Conservation (phyloP, 2,797 vertebrate genomes). For the Tenualosa thibaudeaui region DNA sequence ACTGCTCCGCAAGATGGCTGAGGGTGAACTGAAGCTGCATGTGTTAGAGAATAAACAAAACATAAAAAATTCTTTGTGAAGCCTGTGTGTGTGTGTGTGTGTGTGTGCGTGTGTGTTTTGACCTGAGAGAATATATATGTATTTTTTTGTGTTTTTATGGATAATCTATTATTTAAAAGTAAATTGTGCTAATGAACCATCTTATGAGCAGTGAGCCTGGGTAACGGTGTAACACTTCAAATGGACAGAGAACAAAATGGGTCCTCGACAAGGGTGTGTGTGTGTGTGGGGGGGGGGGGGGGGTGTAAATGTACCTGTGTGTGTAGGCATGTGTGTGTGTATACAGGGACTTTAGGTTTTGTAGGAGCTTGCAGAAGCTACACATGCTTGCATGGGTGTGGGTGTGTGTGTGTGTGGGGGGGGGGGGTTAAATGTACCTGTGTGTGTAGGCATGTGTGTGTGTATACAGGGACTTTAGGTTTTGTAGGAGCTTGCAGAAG, state of each 20-base stretch:
- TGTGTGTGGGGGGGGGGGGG: background rate
- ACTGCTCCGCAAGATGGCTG: conserved; percentile 22
- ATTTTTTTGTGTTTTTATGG: background rate
- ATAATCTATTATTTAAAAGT: conserved; percentile 9
- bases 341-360: background rate
- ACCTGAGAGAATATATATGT: background rate
- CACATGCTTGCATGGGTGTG: conserved; percentile 28
- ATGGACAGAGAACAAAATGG: background rate
- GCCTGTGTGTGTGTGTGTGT: background rate
- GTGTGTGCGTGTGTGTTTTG: background rate
- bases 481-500: conserved; percentile 16
- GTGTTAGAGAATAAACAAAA: background rate
- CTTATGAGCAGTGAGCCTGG: background rate
- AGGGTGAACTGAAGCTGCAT: background rate
- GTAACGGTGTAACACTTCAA: background rate
- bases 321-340: background rate
- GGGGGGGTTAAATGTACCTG: background rate
- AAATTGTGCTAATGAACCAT: conserved; percentile 5
- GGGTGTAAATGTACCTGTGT: background rate
- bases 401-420: background rate
- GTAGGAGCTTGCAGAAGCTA: conserved; percentile 13
- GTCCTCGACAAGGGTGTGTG: background rate
- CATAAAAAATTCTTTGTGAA: conserved; percentile 18
- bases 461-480: background rate
- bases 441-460: background rate